Conservation (phyloP, 2,797 vertebrate genomes). For the Fistularia tabacaria region DNA sequence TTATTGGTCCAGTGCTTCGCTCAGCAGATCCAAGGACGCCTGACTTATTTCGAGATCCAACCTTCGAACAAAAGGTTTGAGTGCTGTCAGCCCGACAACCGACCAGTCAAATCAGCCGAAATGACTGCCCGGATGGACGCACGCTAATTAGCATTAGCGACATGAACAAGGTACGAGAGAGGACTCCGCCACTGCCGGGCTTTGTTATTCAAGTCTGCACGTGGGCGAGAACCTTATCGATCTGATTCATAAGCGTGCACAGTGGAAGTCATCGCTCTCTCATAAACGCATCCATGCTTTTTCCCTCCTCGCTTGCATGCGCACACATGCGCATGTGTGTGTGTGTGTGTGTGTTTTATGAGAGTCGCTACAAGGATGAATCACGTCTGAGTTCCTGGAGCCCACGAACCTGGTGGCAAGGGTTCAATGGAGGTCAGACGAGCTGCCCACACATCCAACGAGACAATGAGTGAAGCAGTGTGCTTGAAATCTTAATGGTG, state of each 20-base stretch:
- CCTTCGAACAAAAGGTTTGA: slow-evolving; percentile 40
- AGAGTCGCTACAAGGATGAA: slow-evolving; percentile 25
- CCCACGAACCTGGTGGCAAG: slow-evolving; percentile 32
- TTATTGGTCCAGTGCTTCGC: slow-evolving; percentile 28
- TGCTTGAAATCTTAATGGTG: slow-evolving; percentile 28
- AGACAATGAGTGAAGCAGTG: slow-evolving; percentile 18
- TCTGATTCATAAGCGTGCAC: no score
- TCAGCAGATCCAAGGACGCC: slow-evolving; percentile 26
- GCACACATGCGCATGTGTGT: no score
- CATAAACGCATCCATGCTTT: no score
- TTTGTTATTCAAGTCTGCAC: no score
- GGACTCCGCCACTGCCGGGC: no score
- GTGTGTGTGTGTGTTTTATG: slow-evolving; percentile 9
- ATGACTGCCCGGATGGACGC: slow-evolving; percentile 45
- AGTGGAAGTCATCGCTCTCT: no score
- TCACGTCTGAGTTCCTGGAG: slow-evolving; percentile 29
- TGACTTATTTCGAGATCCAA: slow-evolving; percentile 50
- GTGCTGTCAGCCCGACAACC: slow-evolving; percentile 41
- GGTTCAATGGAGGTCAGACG: slow-evolving; percentile 49
- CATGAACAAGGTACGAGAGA: no score
- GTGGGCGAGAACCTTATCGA: neutral
- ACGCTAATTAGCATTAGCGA: slow-evolving; percentile 55
- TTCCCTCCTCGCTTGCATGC: neutral
- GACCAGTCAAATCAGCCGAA: slow-evolving; percentile 53
- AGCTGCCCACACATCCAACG: slow-evolving; percentile 21